phyloP scores from a whole-genome alignment of 1,140 invertebrate genomes.

The Dermatophagoides farinae region DNA sequence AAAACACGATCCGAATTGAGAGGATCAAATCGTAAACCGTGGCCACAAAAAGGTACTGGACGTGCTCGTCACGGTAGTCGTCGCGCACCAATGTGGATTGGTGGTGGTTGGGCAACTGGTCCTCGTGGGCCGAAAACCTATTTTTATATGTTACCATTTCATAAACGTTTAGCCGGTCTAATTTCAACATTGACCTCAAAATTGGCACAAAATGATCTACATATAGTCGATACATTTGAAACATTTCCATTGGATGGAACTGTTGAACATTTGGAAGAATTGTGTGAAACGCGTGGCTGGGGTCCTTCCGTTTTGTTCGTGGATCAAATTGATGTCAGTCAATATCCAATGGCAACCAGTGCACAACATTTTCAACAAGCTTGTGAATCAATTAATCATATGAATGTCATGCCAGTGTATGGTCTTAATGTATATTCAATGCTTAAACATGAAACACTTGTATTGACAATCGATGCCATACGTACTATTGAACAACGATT shows the following conservation, averaged over 20 bases:
- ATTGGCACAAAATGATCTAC: constrained; percentile 79
- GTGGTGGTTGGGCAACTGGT: constrained; percentile 64
- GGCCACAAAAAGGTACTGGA: constrained; percentile 84
- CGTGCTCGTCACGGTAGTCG: constrained; percentile 72
- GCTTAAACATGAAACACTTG: constrained; percentile 83
- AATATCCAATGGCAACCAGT: constrained; percentile 50
- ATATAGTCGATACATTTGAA: constrained; percentile 66
- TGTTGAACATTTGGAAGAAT: constrained; percentile 41
- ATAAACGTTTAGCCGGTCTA: constrained; percentile 50
- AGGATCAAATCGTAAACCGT: constrained; percentile 73
- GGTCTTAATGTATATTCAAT: constrained; percentile 57
- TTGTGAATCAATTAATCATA: constrained; percentile 45
- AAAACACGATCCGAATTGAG: constrained; percentile 57
- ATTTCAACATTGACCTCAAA: constrained; percentile 64
- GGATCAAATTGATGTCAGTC: constrained; percentile 64
- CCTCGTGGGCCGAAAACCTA: constrained; percentile 64
- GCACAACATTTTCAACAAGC: constrained; percentile 28
- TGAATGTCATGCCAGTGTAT: constrained; percentile 90
- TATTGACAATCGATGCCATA: constrained; percentile 63
- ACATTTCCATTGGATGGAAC: constrained; percentile 55
- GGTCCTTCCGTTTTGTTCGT: constrained; percentile 84
- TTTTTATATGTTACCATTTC: constrained; percentile 78
- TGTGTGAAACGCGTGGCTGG: constrained; percentile 68
- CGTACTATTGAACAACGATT: constrained; percentile 67
- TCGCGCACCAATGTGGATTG: constrained; percentile 55